Conservation (phyloP, 2,797 vertebrate genomes). For the Arrhamphus sclerolepis region DNA sequence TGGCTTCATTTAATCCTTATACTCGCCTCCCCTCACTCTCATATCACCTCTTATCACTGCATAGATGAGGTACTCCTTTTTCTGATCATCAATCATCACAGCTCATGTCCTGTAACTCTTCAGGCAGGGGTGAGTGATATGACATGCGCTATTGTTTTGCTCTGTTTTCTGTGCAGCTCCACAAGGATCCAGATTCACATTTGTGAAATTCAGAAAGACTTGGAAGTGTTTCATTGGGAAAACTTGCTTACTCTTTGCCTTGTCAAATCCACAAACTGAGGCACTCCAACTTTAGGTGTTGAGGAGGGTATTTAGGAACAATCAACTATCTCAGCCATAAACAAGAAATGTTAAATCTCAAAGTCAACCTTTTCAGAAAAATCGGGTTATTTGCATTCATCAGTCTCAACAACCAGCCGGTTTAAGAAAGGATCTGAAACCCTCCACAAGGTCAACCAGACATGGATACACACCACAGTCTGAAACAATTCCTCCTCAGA, state of each 20-base stretch:
- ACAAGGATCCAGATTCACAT: conserved; percentile 21
- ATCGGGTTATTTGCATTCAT: too few relatives aligned
- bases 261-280: conserved; percentile 34
- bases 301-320: neutral
- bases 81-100: conserved; percentile 71
- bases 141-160: conserved; percentile 60
- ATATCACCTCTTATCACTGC: conserved; percentile 54
- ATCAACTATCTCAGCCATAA: conserved; percentile 1
- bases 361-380: neutral
- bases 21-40: conserved; percentile 57
- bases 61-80: conserved; percentile 55
- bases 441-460: neutral
- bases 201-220: conserved; percentile 29
- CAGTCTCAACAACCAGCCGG: neutral
- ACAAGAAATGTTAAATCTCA: conserved; percentile 9
- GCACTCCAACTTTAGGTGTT: conserved; percentile 1
- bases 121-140: conserved; percentile 57
- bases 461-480: neutral
- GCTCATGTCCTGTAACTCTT: conserved; percentile 62
- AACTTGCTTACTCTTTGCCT: conserved; percentile 10
- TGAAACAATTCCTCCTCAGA: neutral
- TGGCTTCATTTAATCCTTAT: conserved; percentile 71
- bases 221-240: conserved; percentile 43
- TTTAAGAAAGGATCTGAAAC: neutral
- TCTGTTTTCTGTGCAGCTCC: conserved; percentile 56